Base-by-base conservation (phyloP, 2,888 invertebrate species). In the Acanthococcus lagerstroemiae region DNA sequence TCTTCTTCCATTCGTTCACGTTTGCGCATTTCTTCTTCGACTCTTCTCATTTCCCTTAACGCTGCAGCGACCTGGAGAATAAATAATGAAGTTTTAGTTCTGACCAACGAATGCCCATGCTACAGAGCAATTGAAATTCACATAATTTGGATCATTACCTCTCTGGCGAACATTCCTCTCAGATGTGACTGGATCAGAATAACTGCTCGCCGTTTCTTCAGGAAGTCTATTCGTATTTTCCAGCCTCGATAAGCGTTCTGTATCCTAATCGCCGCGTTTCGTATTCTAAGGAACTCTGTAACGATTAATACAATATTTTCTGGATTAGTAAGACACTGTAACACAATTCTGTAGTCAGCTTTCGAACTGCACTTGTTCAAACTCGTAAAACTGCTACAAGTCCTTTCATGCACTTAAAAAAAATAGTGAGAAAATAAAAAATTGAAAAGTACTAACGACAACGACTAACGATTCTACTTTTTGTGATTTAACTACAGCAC, bases 111-210 rank as follows among this genome's bases (percentile, higher is more conserved):
- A 37, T 48, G 30, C 26, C 26, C 26, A 46, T 50, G 26, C 25
- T 45, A 46, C 24, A n/a, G 15, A 37, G 44, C 22, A 37, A 44
- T 65, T 15, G 50, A 19, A 61, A 24, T 50, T 54, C 30, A 60
- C 17, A n/a, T 50, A n/a, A 37, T 46, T 60, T 67, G 84, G 21
- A 48, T 30, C n/a, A n/a, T 60, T 67, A 84, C 91, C 78, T 93
- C 92, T 69, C 94, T 79, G 0, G 92, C 94, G 78, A 93, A 94
- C 72, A 91, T 90, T 3, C 94, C 94, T 9, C 93, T 79, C 69
- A 93, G 77, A 75, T 88, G 90, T 67, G 89, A 82, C 78, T 94
- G 93, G 69, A 94, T 87, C 19, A 91, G 85, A 71, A 93, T 81
- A 0, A 87, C 89, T 0, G 93, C 90, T 68, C 93, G 80, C n/a